Percentiles rank a stretch among this genome's conserved stretches.
Evolutionary conservation across 2,888 invertebrate species (phyloP).

Genomic region (Parnassius glacialis): DNA sequence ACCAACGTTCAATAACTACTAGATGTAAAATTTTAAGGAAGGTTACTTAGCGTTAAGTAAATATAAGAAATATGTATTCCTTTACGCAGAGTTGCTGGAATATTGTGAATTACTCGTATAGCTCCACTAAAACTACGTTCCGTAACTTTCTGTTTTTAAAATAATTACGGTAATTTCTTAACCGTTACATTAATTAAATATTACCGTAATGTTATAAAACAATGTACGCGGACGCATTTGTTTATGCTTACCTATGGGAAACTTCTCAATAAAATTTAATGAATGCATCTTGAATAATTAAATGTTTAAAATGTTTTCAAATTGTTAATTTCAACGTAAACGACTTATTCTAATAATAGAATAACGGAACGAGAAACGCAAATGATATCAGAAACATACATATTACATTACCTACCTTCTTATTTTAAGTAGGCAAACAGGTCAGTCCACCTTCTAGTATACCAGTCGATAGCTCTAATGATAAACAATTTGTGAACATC

Average conservation of each 20-base stretch:
- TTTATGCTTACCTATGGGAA: constrained; percentile 56
- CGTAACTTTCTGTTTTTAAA: constrained; percentile 44
- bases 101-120: background rate
- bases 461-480: background rate
- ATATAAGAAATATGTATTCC: no score
- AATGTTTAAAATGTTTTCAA: background rate
- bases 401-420: constrained; percentile 11
- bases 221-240: constrained; percentile 38
- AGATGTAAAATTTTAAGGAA: no score
- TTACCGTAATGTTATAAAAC: constrained; percentile 52
- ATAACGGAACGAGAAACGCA: constrained; percentile 15
- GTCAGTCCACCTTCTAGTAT: constrained; percentile 10
- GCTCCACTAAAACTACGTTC: constrained; percentile 34
- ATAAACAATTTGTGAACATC: background rate
- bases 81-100: no score
- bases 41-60: no score
- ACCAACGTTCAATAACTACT: no score
- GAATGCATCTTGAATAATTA: constrained; percentile 33
- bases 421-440: constrained; percentile 13
- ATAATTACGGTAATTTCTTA: constrained; percentile 40
- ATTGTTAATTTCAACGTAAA: background rate
- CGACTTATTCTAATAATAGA: background rate
- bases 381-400: constrained; percentile 14
- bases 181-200: constrained; percentile 46
- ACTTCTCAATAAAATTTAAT: constrained; percentile 39